Evolutionary conservation across 2,888 invertebrate genomes (phyloP), one percentile per base, ranked within the genome.

Genomic region (Acanthosepion pharaonis): DNA sequence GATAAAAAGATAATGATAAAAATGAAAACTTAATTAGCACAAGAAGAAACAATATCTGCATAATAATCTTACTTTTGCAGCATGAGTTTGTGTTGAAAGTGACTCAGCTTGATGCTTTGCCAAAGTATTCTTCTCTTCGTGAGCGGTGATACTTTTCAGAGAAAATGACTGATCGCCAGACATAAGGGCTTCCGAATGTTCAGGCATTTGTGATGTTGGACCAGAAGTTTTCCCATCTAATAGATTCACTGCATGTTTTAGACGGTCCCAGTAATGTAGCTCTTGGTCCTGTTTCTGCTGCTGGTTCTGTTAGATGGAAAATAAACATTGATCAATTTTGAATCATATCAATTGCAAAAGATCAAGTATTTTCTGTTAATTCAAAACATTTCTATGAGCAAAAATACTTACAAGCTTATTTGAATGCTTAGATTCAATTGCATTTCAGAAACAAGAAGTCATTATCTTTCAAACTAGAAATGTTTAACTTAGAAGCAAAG

Each of bases 241-340:
- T 33, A 78, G 78, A 78, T 78, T n/a, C 23, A 78, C 78, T 78
- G n/a, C 78, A 78, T n/a, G 78, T 33, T n/a, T 78, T 6, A 78
- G n/a, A 78, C n/a, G 78, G 33, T 78, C n/a, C 78, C 78, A 78
- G 78, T 78, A 78, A 78, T 78, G 11, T 0, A n/a, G n/a, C 11
- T 78, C 78, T 78, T 78, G 78, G n/a, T 78, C n/a, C n/a, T n/a
- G n/a, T 78, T n/a, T 78, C 78, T 78, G 78, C 15, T 78, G n/a
- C 0, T n/a, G 78, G 15, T 33, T 78, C 78, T 78, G 78, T 78
- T n/a, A 59, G 23, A 59, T 55, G 18, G 11, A 78, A 15, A n/a
- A 78, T 11, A 78, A 78, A 78, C 11, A 15, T 78, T 33, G 8
- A 78, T 78, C n/a, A n/a, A 2, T 11, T 78, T 78, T 33, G 6